Evolutionary conservation across 2,888 invertebrate species (phyloP).

Genomic region (Lacanobia wlatinum): DNA sequence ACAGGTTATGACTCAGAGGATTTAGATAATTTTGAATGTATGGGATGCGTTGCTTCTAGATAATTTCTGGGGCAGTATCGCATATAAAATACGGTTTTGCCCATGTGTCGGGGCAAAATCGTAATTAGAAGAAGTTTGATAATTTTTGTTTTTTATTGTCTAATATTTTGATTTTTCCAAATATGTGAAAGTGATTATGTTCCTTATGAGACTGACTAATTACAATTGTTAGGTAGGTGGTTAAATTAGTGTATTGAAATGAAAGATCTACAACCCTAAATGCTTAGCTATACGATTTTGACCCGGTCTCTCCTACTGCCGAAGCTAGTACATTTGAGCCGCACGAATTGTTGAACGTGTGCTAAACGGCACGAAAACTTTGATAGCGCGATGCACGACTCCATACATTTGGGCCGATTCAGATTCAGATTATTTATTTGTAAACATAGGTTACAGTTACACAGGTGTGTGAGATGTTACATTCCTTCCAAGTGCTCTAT

Average conservation of each 20-base stretch:
- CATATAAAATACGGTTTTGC: background rate
- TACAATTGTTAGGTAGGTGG: background rate
- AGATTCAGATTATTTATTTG: too few species aligned
- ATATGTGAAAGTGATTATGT: background rate
- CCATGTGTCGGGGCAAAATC: background rate
- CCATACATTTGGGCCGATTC: constrained; percentile 11
- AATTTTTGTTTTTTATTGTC: background rate
- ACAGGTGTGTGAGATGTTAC: too few species aligned
- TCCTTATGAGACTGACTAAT: background rate
- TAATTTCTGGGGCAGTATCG: background rate
- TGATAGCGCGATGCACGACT: constrained; percentile 60
- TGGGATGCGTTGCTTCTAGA: background rate
- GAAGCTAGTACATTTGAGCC: constrained; percentile 68
- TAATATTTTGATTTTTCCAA: background rate
- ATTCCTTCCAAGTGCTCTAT: too few species aligned
- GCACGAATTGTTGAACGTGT: constrained; percentile 10
- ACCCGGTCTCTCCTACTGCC: background rate
- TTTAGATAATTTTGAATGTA: background rate
- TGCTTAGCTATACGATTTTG: background rate
- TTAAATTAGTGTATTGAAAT: background rate
- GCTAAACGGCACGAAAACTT: constrained; percentile 25
- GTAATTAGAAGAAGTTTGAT: background rate
- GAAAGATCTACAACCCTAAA: background rate
- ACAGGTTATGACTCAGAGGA: constrained; percentile 1
- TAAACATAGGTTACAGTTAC: too few species aligned